phyloP scores from a whole-genome alignment of 2,797 vertebrate species.

The Chloroceryle inda region DNA sequence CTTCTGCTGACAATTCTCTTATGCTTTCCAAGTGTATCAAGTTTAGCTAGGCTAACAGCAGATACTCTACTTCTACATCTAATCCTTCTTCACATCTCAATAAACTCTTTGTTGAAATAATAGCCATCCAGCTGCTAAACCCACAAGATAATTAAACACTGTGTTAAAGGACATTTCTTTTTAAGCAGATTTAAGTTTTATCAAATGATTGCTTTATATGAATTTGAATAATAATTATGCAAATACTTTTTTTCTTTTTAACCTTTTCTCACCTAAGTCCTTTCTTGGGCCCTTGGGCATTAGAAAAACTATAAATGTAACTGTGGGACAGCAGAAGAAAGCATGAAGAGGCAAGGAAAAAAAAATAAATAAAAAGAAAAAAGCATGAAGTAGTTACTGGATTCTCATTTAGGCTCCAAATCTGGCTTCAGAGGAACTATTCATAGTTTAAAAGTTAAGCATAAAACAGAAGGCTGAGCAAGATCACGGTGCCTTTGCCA shows the following conservation, averaged over 20 bases:
- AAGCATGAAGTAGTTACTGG: not conserved
- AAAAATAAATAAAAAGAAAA: not conserved
- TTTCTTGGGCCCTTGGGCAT: not conserved
- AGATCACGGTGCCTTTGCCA: slow-evolving; percentile 2
- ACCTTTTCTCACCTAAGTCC: slow-evolving; percentile 22
- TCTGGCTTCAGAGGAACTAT: slow-evolving; percentile 8
- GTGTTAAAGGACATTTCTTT: slow-evolving; percentile 29
- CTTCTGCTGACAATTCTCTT: not conserved
- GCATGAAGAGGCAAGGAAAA: accelerated
- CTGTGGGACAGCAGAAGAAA: not conserved
- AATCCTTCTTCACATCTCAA: slow-evolving; percentile 73
- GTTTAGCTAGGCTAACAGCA: slow-evolving; percentile 32
- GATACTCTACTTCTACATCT: slow-evolving; percentile 39
- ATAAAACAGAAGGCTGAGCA: slow-evolving; percentile 3
- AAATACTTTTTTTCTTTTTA: slow-evolving; percentile 12
- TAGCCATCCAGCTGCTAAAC: slow-evolving; percentile 55
- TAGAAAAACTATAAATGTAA: not conserved
- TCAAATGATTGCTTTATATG: slow-evolving; percentile 31
- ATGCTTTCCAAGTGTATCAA: not conserved
- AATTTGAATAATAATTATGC: slow-evolving; percentile 46
- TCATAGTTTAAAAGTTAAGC: not conserved
- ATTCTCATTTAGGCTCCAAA: slow-evolving; percentile 12
- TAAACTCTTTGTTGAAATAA: slow-evolving; percentile 66
- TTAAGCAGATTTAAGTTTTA: slow-evolving; percentile 44
- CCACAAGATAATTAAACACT: slow-evolving; percentile 71